Percentiles rank a stretch among this genome's conserved stretches.
phyloP scores from a whole-genome alignment of 2,113 vertebrate genomes.

The Syrmaticus mikado region DNA sequence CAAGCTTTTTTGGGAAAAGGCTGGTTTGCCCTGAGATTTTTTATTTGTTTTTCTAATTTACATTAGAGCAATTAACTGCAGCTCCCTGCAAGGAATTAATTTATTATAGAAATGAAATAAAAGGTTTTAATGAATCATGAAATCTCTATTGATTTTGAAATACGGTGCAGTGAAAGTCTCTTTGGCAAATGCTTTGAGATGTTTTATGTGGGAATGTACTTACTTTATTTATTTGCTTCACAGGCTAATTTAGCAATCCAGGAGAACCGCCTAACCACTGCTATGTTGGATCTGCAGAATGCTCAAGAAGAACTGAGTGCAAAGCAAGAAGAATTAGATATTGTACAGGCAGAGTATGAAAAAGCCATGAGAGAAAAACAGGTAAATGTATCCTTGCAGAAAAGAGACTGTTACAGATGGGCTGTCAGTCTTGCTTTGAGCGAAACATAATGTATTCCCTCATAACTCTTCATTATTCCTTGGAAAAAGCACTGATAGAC shows the following conservation, averaged over 20 bases:
- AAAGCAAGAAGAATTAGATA: constrained; percentile 86
- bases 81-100: neutral
- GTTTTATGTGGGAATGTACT: neutral
- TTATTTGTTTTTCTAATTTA: neutral
- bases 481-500: neutral
- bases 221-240: neutral
- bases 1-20: neutral
- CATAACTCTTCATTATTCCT: neutral
- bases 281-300: constrained; percentile 85
- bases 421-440: neutral
- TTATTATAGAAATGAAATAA: neutral
- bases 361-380: constrained; percentile 86
- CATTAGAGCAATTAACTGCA: neutral
- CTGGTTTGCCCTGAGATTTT: neutral
- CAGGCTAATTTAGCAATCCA: constrained; percentile 88
- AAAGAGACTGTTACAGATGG: neutral
- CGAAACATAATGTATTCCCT: neutral
- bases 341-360: constrained; percentile 85
- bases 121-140: neutral
- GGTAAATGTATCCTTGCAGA: constrained; percentile 60
- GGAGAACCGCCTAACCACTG: constrained; percentile 81
- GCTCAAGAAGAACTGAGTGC: constrained; percentile 86
- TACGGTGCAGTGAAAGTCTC: neutral
- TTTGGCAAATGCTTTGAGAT: neutral
- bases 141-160: neutral